A percentile compares a stretch with the other conserved stretches of the same genome.
These are phyloP conservation scores for Sula dactylatra DNA, from an alignment of 2,113 vertebrate genomes.

Conservation along the genomic window DNA sequence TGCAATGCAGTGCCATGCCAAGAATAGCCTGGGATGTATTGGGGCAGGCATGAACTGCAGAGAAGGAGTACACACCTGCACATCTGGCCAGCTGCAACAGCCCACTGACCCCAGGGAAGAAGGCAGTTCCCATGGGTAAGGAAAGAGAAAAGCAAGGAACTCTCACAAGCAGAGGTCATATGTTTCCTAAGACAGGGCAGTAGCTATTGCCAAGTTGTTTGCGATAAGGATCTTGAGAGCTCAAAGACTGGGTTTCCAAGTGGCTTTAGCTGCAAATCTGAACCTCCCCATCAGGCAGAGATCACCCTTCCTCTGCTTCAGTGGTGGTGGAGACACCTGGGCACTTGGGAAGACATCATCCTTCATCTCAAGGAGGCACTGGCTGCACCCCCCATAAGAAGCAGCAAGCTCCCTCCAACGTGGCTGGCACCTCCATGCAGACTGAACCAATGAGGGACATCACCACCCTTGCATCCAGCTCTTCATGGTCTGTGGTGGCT, in stretches of 20 bases:
- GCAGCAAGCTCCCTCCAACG: rapidly evolving
- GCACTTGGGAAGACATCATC: background rate
- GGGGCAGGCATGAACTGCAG: background rate
- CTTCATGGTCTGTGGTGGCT: background rate
- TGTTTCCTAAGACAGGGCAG: background rate
- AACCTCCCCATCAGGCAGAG: background rate
- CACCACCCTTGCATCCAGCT: background rate
- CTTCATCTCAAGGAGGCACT: background rate
- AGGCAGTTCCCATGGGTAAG: background rate
- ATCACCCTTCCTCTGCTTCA: background rate
- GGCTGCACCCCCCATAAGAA: background rate
- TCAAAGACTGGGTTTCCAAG: background rate
- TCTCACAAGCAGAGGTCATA: background rate
- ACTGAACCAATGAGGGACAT: background rate
- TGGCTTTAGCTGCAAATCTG: background rate
- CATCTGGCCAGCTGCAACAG: background rate
- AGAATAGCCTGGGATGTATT: background rate
- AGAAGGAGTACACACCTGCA: background rate
- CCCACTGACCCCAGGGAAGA: background rate
- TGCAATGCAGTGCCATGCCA: background rate
- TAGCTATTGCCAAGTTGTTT: background rate
- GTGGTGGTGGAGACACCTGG: background rate
- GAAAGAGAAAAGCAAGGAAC: background rate
- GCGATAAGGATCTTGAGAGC: background rate
- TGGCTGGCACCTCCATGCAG: background rate